Evolutionary conservation across 1,140 invertebrate genomes (phyloP).

Genomic region (Saxidomus purpurata): DNA sequence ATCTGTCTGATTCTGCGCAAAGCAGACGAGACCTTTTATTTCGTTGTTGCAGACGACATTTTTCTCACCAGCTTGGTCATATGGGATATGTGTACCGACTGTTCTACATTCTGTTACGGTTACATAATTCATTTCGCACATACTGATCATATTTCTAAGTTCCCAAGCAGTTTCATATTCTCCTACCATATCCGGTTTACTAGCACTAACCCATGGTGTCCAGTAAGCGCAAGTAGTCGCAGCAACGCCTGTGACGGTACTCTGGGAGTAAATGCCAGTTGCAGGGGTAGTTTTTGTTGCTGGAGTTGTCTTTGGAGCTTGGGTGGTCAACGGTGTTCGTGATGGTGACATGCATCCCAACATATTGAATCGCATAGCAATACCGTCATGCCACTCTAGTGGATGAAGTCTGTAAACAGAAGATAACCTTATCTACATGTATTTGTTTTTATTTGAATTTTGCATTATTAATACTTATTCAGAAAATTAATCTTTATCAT

Average conservation of each 20-base stretch:
- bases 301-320: conserved; percentile 52
- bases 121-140: conserved; percentile 80
- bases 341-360: conserved; percentile 79
- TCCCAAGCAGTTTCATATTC: conserved; percentile 84
- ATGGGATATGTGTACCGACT: conserved; percentile 73
- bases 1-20: conserved; percentile 78
- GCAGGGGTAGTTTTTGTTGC: not conserved
- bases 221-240: conserved; percentile 81
- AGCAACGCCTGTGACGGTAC: not conserved
- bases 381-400: conserved; percentile 75
- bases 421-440: no score
- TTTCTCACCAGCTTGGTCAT: conserved; percentile 84
- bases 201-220: conserved; percentile 86
- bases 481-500: no score
- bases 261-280: not conserved
- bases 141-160: conserved; percentile 77
- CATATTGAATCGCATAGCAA: conserved; percentile 79
- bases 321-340: conserved; percentile 54
- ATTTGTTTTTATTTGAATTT: no score
- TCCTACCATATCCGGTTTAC: conserved; percentile 80
- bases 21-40: conserved; percentile 90
- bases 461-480: no score
- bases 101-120: conserved; percentile 81
- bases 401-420: conserved; percentile 71
- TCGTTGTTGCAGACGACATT: conserved; percentile 91